Base-by-base conservation (phyloP, 2,888 invertebrate species). In the Gastrophysa polygoni region DNA sequence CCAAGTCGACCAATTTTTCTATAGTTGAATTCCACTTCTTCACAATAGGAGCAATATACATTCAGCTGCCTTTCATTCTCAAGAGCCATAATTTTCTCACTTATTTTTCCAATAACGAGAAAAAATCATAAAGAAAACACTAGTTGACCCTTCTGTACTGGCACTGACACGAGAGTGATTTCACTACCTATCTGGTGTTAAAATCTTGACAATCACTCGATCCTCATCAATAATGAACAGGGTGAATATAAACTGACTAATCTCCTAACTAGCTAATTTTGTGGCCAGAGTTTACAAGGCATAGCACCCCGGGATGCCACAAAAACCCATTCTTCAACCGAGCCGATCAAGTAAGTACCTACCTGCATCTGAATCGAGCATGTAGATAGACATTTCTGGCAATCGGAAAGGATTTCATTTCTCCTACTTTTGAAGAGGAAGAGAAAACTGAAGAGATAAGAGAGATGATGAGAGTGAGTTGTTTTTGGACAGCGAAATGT, bases 261-360 rank as follows among this genome's bases (percentile, higher is more conserved):
- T 63, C 56, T 57, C 66, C 61, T 70, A 68, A 11, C 38, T 73
- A 73, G 73, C 71, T 75, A 75, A 75, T 75, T 75, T 71, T 73
- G 67, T 70, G 71, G 73, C 71, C 68, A 73, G 68, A 66, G 69
- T 67, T 68, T 68, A 70, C 70, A 75, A 74, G 72, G 71, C 71
- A 67, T 64, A 66, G 72, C 77, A 58, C 78, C 61, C 71, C 75
- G 69, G 78, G 78, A 74, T 63, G 71, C 75, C 74, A 71, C 66
- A 75, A 76, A 73, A 78, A 75, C 75, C 76, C 76, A 78, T 79
- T 78, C 76, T 76, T n/a, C n/a, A n/a, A n/a, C n/a, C n/a, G 77
- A 76, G 77, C 75, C 77, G 73, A 79, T 78, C 75, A 77, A 77
- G 79, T 77, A 77, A 73, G 69, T 75, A 75, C 74, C 74, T 69